Evolutionary conservation across 2,113 vertebrate genomes (phyloP), one percentile per base, ranked within the genome.

Genomic region (Mobula birostris): DNA sequence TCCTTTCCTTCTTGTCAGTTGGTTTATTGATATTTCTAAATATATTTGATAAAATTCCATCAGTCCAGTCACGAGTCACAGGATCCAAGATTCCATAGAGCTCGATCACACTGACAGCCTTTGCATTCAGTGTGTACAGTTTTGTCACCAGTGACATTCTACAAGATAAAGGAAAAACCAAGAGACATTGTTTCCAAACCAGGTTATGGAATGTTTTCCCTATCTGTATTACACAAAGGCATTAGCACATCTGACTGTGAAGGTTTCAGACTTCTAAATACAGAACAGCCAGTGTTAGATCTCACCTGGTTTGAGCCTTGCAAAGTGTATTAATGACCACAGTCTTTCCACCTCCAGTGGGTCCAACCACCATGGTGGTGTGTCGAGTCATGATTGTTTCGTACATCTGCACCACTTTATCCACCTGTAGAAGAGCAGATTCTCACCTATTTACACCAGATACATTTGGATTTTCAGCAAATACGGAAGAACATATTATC

Each of bases 341-440:
- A 0, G 99, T 98, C 96, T 99, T 99, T 94, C 99, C 99, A 27
- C 99, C 99, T 94, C 98, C 98, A 0, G 99, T 99, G 72, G 99
- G 99, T 76, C 99, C 99, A 94, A 99, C 99, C 94, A 99, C 95
- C 99, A 99, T 99, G 0, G 98, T 99, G 0, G 99, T 98, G 96
- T 99, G 99, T 94, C 98, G 98, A 80, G 98, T 99, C 95, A 99
- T 96, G 99, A 99, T 99, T 5, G 99, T 99, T 96, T 99, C 99
- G 79, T 98, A 99, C 97, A 99, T 97, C 95, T 99, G 99, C 78
- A 99, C 98, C 94, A 99, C 98, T 97, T 99, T 99, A 95, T 99
- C 98, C 95, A 99, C 98, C 99, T 99, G 95, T 83, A 94, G 94
- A 5, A 94, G 7, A 6, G 24, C 24, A 88, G 14, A 32, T 66